phyloP scores from a whole-genome alignment of 2,113 vertebrate species.

The Gorilla gorilla region DNA sequence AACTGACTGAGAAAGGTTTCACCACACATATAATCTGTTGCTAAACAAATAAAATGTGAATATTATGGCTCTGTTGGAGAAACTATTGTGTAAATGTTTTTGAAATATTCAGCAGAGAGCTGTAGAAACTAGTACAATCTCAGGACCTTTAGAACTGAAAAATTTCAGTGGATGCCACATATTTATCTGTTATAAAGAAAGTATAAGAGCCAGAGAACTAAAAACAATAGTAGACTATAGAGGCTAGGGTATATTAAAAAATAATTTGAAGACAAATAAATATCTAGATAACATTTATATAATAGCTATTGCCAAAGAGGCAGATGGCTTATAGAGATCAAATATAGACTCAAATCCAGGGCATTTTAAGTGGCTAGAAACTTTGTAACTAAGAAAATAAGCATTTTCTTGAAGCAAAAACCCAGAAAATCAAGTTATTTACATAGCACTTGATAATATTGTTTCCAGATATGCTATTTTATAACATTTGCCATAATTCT shows the following conservation, averaged over 20 bases:
- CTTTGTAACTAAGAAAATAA: not conserved
- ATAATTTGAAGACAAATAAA: not conserved
- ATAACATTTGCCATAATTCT: not conserved
- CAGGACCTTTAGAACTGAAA: not conserved
- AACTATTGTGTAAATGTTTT: not conserved
- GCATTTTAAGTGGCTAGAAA: not conserved
- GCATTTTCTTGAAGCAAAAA: not conserved
- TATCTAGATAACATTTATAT: not conserved
- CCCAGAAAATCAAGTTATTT: not conserved
- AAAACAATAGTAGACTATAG: not conserved
- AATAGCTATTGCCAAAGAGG: not conserved
- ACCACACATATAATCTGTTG: not conserved
- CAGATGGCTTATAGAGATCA: not conserved
- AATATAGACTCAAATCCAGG: not conserved
- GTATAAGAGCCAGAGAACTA: not conserved
- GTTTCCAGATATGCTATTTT: not conserved
- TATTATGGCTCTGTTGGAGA: not conserved
- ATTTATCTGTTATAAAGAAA: not conserved
- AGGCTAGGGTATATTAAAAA: not conserved
- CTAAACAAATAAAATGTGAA: not conserved
- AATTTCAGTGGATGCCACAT: not conserved
- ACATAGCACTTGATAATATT: not conserved
- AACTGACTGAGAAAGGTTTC: not conserved
- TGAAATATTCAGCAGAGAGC: not conserved
- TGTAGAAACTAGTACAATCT: not conserved